A percentile compares a stretch with the other conserved stretches of the same genome.
These are phyloP conservation scores for Helarctos malayanus DNA, from an alignment of 2,797 vertebrate genomes.

Conservation along the genomic window DNA sequence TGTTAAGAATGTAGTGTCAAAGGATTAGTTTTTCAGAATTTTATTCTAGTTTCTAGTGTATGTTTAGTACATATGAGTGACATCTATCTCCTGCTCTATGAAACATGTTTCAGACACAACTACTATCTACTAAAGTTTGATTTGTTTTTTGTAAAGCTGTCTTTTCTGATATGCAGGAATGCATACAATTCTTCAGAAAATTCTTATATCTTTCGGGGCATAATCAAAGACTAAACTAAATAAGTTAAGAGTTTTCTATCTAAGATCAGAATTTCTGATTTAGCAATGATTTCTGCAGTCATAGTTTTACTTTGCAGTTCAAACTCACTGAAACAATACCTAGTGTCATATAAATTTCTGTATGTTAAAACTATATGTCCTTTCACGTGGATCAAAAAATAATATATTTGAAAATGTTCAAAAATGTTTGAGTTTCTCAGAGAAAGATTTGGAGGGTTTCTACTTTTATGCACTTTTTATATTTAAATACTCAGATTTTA, in stretches of 20 bases:
- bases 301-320: constrained; percentile 31
- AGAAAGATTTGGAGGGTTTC: neutral
- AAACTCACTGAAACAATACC: neutral
- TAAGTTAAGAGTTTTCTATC: neutral
- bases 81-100: neutral
- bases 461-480: neutral
- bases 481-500: constrained; percentile 13
- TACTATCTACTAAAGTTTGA: neutral
- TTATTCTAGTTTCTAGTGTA: neutral
- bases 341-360: neutral
- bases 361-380: neutral
- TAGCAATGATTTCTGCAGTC: neutral
- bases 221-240: constrained; percentile 1
- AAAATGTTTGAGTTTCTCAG: neutral
- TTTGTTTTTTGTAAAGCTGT: neutral
- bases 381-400: neutral
- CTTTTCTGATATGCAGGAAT: constrained; percentile 18
- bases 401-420: constrained; percentile 48
- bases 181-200: neutral
- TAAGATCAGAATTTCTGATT: constrained; percentile 22
- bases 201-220: neutral
- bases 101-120: neutral
- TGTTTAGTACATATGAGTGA: neutral
- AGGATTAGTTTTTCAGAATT: neutral
- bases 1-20: neutral